A percentile compares a stretch with the other conserved stretches of the same genome.
Conservation (phyloP, 2,888 invertebrate genomes). For the Parnassius apollo region DNA sequence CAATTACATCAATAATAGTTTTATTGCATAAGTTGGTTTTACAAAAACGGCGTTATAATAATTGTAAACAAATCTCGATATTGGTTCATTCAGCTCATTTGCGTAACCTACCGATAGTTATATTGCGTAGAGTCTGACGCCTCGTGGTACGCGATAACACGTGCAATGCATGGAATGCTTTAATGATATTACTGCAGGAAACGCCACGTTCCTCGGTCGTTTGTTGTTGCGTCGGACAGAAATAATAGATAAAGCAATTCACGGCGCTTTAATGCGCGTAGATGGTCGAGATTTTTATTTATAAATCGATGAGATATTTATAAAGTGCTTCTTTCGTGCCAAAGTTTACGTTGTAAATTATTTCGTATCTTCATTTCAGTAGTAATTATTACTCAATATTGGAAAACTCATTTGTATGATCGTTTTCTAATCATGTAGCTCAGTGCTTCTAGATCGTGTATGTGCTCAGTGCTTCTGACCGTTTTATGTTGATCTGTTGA, state of each 20-base stretch:
- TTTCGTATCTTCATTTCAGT: too few relatives aligned
- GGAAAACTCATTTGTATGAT: too few relatives aligned
- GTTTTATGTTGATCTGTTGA: too few relatives aligned
- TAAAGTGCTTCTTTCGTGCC: constrained; percentile 3
- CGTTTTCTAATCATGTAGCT: too few relatives aligned
- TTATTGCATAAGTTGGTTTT: not conserved
- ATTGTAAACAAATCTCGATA: constrained; percentile 22
- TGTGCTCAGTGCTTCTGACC: too few relatives aligned
- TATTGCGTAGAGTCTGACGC: constrained; percentile 2
- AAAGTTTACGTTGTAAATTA: not conserved
- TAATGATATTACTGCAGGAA: constrained; percentile 2
- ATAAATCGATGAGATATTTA: constrained; percentile 5
- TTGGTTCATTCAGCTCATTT: constrained; percentile 16
- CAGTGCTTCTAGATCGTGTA: too few relatives aligned
- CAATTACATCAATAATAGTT: too few relatives aligned
- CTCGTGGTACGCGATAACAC: constrained; percentile 2
- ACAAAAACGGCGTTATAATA: constrained; percentile 2
- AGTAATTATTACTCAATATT: too few relatives aligned
- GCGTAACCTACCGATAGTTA: constrained; percentile 19
- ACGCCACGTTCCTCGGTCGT: not conserved
- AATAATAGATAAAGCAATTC: constrained; percentile 10
- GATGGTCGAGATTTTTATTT: constrained; percentile 1
- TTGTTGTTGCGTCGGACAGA: not conserved
- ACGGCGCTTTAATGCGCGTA: constrained; percentile 5
- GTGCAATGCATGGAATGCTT: constrained; percentile 2